These are phyloP conservation scores for Caretta caretta DNA, from an alignment of 2,113 vertebrate genomes.

Conservation along the genomic window DNA sequence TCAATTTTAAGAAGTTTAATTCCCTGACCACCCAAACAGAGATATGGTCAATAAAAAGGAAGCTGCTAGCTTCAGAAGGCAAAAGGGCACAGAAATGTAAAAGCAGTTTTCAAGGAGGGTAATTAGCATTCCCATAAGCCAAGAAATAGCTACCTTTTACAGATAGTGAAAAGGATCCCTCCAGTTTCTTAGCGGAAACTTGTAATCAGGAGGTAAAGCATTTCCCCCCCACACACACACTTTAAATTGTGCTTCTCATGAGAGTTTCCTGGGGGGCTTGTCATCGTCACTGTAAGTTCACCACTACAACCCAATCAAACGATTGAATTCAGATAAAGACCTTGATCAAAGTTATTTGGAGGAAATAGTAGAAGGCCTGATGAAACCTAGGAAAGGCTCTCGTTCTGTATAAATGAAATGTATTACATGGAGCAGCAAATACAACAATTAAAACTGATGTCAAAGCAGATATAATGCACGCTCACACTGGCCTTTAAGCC, in stretches of 20 bases:
- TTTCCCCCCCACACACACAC: too few species aligned
- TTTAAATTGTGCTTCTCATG: background rate
- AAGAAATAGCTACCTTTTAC: rapidly evolving
- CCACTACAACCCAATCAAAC: background rate
- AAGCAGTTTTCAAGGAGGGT: rapidly evolving
- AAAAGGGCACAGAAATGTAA: background rate
- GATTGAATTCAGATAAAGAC: rapidly evolving
- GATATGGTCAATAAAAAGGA: rapidly evolving
- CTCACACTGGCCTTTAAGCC: background rate
- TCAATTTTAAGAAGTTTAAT: background rate
- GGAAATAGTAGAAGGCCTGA: background rate
- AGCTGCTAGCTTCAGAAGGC: background rate
- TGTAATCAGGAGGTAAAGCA: background rate
- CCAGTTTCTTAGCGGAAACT: too few species aligned
- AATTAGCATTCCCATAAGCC: background rate
- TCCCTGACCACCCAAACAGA: background rate
- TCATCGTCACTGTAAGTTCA: background rate
- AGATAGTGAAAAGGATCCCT: background rate
- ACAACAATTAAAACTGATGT: background rate
- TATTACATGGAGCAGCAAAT: background rate
- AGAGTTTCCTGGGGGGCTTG: background rate
- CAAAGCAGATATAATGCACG: rapidly evolving
- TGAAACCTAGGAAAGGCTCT: background rate
- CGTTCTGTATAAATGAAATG: background rate
- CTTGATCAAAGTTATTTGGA: background rate